A percentile compares a stretch with the other conserved stretches of the same genome.
Conservation (phyloP, 1,140 invertebrate genomes). For the Apocrypta bakeri region DNA sequence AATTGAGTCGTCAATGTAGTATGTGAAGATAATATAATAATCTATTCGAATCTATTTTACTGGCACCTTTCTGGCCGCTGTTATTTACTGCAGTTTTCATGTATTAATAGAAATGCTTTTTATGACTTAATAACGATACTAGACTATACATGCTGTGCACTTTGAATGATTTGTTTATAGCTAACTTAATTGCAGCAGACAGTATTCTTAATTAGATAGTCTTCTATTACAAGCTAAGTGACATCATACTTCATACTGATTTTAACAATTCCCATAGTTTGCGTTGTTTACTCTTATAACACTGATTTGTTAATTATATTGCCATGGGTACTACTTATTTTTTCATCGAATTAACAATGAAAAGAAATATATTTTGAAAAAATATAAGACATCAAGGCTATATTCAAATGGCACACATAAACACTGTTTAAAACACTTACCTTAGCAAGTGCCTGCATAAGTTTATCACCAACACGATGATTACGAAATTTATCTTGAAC, state of each 20-base stretch:
- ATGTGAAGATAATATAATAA: not conserved
- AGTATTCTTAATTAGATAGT: not conserved
- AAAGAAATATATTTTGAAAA: too few relatives aligned
- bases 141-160: not conserved
- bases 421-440: constrained; percentile 26
- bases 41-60: not conserved
- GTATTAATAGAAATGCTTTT: not conserved
- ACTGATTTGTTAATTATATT: too few relatives aligned
- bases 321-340: too few relatives aligned
- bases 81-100: not conserved
- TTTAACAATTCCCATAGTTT: not conserved
- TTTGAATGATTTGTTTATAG: not conserved
- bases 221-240: too few relatives aligned
- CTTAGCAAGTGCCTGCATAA: constrained; percentile 43
- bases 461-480: constrained; percentile 42
- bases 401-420: not conserved
- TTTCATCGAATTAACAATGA: too few relatives aligned
- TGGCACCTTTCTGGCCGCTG: not conserved
- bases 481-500: constrained; percentile 50
- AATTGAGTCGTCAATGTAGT: not conserved
- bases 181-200: not conserved
- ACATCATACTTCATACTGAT: not conserved
- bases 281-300: not conserved
- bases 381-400: not conserved
- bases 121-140: not conserved